Conservation (phyloP, 1,140 invertebrate genomes). For the Zeugodacus cucurbitae region DNA sequence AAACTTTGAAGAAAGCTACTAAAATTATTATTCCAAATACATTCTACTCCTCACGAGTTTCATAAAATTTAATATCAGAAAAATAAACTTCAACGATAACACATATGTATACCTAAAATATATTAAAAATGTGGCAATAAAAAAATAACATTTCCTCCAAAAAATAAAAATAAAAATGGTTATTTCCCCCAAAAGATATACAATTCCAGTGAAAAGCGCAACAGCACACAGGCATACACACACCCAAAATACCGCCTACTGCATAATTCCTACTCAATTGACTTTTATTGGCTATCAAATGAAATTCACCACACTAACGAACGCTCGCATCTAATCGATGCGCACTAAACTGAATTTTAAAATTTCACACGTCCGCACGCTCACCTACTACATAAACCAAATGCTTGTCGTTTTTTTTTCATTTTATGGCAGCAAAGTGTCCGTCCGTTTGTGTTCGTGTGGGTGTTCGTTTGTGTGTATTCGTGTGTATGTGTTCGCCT, state of each 20-base stretch:
- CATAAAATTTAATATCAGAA: too few relatives aligned
- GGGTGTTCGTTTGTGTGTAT: background rate
- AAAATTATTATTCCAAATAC: too few relatives aligned
- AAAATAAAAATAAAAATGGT: too few relatives aligned
- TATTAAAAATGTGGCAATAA: too few relatives aligned
- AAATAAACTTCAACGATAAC: too few relatives aligned
- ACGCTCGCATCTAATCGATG: background rate
- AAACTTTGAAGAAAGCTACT: too few relatives aligned
- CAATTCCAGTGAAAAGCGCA: background rate
- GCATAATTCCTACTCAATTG: background rate
- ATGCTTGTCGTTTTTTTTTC: background rate
- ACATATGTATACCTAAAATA: too few relatives aligned
- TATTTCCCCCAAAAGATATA: background rate
- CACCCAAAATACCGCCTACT: background rate
- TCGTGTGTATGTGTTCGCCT: background rate
- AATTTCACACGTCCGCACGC: background rate
- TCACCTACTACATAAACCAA: background rate
- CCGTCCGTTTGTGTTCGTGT: background rate
- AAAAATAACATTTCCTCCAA: too few relatives aligned
- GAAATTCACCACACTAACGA: background rate
- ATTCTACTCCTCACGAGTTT: too few relatives aligned
- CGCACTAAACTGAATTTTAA: slow-evolving; percentile 7
- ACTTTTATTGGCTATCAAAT: slow-evolving; percentile 16
- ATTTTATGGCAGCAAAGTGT: background rate
- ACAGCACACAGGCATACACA: too few relatives aligned